Conservation (phyloP, 2,888 invertebrate species). For the Acholoe squamosa region DNA sequence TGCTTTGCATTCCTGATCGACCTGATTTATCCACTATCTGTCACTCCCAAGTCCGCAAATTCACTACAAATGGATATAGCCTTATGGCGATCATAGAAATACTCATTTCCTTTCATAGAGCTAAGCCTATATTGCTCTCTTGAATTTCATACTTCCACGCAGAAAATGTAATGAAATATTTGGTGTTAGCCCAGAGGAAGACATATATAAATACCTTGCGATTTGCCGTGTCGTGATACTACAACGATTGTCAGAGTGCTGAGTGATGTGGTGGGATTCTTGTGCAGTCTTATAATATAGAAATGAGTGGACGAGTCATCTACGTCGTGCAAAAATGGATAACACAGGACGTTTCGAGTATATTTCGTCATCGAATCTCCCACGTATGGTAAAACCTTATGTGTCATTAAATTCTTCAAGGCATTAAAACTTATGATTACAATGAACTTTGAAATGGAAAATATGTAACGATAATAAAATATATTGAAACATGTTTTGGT, state of each 20-base stretch:
- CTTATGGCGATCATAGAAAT: not conserved
- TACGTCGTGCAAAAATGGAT: not conserved
- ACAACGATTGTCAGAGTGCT: not conserved
- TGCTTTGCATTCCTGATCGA: constrained; percentile 32
- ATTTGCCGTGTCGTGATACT: constrained; percentile 1
- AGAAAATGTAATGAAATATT: too few species aligned
- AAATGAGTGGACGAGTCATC: constrained; percentile 11
- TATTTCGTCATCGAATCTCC: not conserved
- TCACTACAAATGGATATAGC: not conserved
- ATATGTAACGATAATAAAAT: too few species aligned
- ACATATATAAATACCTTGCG: not conserved
- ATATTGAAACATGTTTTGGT: too few species aligned
- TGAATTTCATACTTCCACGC: too few species aligned
- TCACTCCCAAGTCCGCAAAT: too few species aligned
- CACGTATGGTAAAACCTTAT: not conserved
- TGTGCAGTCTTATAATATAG: not conserved
- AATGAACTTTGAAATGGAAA: too few species aligned
- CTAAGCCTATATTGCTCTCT: too few species aligned
- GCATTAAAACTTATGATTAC: too few species aligned
- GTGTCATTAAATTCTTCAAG: not conserved
- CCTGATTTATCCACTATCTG: not conserved
- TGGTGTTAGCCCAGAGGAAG: too few species aligned
- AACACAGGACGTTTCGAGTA: not conserved
- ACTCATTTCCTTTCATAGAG: too few species aligned
- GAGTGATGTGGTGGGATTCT: not conserved